Base-by-base conservation (phyloP, 2,113 vertebrate species). In the Sceloporus undulatus region DNA sequence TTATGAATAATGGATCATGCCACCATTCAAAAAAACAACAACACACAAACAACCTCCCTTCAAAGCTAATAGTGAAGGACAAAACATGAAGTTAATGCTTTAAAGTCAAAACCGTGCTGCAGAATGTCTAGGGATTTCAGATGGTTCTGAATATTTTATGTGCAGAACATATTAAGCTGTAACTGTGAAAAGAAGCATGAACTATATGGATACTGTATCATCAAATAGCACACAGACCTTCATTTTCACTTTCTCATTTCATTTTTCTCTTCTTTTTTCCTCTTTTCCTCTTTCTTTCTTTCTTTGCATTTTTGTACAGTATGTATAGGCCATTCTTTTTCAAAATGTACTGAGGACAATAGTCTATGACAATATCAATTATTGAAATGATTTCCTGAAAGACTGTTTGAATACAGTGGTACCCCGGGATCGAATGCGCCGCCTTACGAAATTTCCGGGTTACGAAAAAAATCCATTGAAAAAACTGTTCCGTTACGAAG, bases 141-240 rank as follows among this genome's bases (percentile, higher is more conserved):
- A 48, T 48, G 34, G 25, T 34, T 79, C 18, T 34, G 76, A 3
- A 1, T 0, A 88, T 92, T 90, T 85, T 66, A 91, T 59, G 25
- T 79, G 79, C 68, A 88, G 56, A 89, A 54, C 42, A 79, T 77
- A 93, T 86, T 38, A 73, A 48, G 7, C 54, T 88, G 23, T 29
- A 79, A 71, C 52, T 27, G 21, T n/a, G 81, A 75, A 83, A 89
- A 42, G 0, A 87, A 0, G 38, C 74, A 78, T 85, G 74, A 85
- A 85, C 38, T 66, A 2, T 38, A 10, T 29, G 38, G 54, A 23
- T 65, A 29, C 9, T 27, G 19, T n/a, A 9, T 23, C 23, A 85
- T 71, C 34, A 34, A 10, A 65, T 38, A 42, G 23, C 21, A 56
- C 54, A 59, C 48, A 48, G 48, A 5, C 71, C 71, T 29, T 73